phyloP scores from a whole-genome alignment of 2,113 vertebrate species.

The Geococcyx californianus region DNA sequence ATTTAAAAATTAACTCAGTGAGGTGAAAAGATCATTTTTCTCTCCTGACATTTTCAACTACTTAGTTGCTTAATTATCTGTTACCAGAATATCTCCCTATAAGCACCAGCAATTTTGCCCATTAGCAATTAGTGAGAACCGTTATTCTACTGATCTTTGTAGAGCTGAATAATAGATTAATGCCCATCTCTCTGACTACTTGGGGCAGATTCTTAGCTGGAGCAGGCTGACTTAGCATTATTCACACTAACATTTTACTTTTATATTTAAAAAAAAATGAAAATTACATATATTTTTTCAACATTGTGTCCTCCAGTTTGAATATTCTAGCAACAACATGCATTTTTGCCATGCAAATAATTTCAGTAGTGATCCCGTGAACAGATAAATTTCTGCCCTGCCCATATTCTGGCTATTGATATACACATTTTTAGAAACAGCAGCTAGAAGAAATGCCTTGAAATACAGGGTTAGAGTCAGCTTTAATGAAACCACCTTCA shows the following conservation, averaged over 20 bases:
- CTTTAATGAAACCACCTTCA: background rate
- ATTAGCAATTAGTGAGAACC: conserved; percentile 73
- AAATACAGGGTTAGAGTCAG: background rate
- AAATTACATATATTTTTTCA: background rate
- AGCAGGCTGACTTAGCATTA: background rate
- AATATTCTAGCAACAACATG: background rate
- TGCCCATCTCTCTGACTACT: background rate
- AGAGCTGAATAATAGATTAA: conserved; percentile 66
- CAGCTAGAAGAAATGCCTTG: background rate
- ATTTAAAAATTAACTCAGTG: conserved; percentile 52
- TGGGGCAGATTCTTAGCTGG: background rate
- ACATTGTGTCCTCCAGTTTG: background rate
- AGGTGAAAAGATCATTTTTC: conserved; percentile 67
- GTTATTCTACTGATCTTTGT: conserved; percentile 64
- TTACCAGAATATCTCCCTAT: conserved; percentile 66
- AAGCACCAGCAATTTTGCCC: conserved; percentile 63
- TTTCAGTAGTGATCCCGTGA: conserved; percentile 6
- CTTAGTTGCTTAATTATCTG: conserved; percentile 72
- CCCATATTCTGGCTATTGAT: background rate
- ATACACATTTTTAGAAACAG: background rate
- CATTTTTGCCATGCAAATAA: background rate
- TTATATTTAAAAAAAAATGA: background rate
- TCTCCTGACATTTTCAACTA: conserved; percentile 67
- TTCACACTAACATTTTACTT: background rate
- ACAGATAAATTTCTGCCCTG: background rate